These are phyloP conservation scores for Pogonocherus hispidulus DNA, from an alignment of 2,888 invertebrate species.

Conservation along the genomic window DNA sequence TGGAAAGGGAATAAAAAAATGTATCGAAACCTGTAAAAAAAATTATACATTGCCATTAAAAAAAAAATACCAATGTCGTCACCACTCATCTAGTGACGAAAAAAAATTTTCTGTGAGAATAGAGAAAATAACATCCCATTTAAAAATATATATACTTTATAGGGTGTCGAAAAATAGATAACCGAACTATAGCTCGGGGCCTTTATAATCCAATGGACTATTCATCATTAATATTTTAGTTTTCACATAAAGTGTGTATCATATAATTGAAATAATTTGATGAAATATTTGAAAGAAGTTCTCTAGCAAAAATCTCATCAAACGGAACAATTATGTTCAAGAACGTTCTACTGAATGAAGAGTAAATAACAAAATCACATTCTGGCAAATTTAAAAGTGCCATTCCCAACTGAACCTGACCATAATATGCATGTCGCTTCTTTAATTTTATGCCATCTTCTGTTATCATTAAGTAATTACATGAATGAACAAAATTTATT, in stretches of 20 bases:
- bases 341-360: neutral
- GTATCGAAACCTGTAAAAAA: no score
- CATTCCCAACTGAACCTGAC: conserved; percentile 37
- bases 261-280: conserved; percentile 28
- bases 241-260: conserved; percentile 23
- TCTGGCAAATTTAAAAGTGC: conserved; percentile 23
- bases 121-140: no score
- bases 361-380: conserved; percentile 22
- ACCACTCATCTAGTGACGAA: no score
- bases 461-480: neutral
- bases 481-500: conserved; percentile 4
- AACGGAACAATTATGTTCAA: conserved; percentile 22
- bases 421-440: conserved; percentile 36
- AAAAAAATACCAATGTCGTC: no score
- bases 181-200: neutral
- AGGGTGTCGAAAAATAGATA: neutral
- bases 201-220: neutral
- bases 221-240: neutral
- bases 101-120: no score
- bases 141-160: no score
- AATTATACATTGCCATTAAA: no score
- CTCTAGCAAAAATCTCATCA: conserved; percentile 18
- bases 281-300: conserved; percentile 12
- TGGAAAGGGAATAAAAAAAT: no score
- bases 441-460: conserved; percentile 14